These are phyloP conservation scores for Rhingia rostrata DNA, from an alignment of 2,888 invertebrate species.

Conservation along the genomic window DNA sequence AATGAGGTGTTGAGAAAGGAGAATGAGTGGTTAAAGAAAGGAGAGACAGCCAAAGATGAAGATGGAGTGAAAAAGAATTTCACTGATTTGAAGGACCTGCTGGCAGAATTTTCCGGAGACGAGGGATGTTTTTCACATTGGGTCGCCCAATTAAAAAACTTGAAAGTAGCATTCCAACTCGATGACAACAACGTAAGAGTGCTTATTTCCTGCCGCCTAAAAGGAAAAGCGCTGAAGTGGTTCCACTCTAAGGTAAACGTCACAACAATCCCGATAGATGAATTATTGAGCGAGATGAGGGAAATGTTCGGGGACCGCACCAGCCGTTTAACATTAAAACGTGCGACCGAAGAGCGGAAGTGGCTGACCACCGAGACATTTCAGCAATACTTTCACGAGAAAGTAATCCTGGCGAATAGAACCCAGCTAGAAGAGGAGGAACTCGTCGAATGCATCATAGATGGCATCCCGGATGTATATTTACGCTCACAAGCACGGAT, in stretches of 20 bases:
- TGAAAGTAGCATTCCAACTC: slow-evolving; percentile 40
- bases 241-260: slow-evolving; percentile 22
- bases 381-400: slow-evolving; percentile 32
- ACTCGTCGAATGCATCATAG: slow-evolving; percentile 45
- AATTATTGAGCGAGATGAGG: slow-evolving; percentile 10
- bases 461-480: slow-evolving; percentile 33
- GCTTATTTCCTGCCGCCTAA: too few relatives aligned
- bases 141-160: slow-evolving; percentile 26
- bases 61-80: slow-evolving; percentile 6
- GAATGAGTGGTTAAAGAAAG: slow-evolving; percentile 22
- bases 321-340: slow-evolving; percentile 22
- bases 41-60: not conserved
- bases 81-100: slow-evolving; percentile 8
- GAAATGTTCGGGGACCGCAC: slow-evolving; percentile 19
- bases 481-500: slow-evolving; percentile 39
- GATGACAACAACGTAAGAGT: slow-evolving; percentile 48
- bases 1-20: slow-evolving; percentile 16
- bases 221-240: slow-evolving; percentile 23
- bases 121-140: slow-evolving; percentile 26
- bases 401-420: slow-evolving; percentile 32
- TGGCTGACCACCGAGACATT: slow-evolving; percentile 25
- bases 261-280: slow-evolving; percentile 6
- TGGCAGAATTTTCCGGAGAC: slow-evolving; percentile 30
- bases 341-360: slow-evolving; percentile 25
- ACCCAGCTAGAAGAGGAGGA: slow-evolving; percentile 29